Percentiles rank a stretch among this genome's conserved stretches.
Conservation (phyloP, 2,888 invertebrate genomes). For the Lamellibrachia columna region DNA sequence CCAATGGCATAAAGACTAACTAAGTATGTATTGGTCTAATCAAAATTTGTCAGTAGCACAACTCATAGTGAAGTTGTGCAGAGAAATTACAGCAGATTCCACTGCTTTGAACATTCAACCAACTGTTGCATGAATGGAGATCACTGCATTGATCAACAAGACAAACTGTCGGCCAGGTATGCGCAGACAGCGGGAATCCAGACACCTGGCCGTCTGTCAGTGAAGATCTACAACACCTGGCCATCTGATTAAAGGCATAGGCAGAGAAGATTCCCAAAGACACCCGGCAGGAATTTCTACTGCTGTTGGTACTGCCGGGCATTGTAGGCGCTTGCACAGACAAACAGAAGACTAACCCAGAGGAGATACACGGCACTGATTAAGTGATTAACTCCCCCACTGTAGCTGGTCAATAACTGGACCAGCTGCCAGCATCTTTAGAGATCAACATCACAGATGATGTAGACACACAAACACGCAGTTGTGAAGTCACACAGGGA, state of each 20-base stretch:
- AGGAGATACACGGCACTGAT: not conserved
- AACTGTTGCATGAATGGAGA: not conserved
- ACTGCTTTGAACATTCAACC: not conserved
- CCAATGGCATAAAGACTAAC: not conserved
- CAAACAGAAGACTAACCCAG: not conserved
- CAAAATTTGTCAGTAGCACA: not conserved
- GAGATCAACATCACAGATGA: not conserved
- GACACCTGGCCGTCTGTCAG: not conserved
- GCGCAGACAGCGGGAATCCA: not conserved
- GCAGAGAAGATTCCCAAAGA: not conserved
- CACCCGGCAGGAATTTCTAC: not conserved
- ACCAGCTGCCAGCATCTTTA: slow-evolving; percentile 3
- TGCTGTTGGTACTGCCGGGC: not conserved
- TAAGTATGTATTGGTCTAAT: not conserved
- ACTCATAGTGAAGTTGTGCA: not conserved
- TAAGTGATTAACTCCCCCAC: slow-evolving; percentile 11
- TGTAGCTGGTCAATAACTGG: not conserved
- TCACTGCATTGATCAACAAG: not conserved
- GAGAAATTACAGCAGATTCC: not conserved
- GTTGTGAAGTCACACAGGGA: not conserved
- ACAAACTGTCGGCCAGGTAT: not conserved
- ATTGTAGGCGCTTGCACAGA: not conserved
- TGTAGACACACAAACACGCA: not conserved
- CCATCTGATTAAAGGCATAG: not conserved
- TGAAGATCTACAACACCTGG: not conserved